Percentiles rank a stretch among this genome's conserved stretches.
phyloP scores from a whole-genome alignment of 2,113 vertebrate species.

The Caranx melampygus region DNA sequence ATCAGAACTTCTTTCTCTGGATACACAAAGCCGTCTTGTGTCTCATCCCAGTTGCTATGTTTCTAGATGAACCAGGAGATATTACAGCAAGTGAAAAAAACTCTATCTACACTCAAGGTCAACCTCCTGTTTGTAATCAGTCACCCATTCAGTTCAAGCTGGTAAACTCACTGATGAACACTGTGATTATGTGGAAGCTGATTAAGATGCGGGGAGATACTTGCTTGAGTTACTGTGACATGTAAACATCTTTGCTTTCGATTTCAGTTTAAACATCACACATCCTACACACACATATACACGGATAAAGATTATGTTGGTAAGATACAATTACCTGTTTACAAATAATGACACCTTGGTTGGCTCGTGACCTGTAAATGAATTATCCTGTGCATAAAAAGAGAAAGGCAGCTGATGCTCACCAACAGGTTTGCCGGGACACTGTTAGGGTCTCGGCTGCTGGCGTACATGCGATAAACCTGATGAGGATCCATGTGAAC shows the following conservation, averaged over 20 bases:
- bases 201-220: background rate
- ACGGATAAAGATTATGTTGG: background rate
- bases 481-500: slow-evolving; percentile 76
- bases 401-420: slow-evolving; percentile 35
- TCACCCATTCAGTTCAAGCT: background rate
- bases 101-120: background rate
- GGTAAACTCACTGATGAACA: background rate
- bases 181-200: background rate
- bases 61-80: slow-evolving; percentile 56
- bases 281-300: too few species aligned
- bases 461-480: slow-evolving; percentile 88
- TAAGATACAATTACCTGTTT: background rate
- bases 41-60: slow-evolving; percentile 89
- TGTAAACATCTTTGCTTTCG: background rate
- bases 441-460: slow-evolving; percentile 80
- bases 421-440: slow-evolving; percentile 88
- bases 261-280: background rate
- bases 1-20: slow-evolving; percentile 80
- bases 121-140: background rate
- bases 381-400: background rate
- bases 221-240: background rate
- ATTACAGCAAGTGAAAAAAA: background rate
- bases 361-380: background rate
- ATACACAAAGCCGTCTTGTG: slow-evolving; percentile 75
- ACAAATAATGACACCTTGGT: background rate